Conservation (phyloP, 2,888 invertebrate genomes). For the Neuroscelio doddi region DNA sequence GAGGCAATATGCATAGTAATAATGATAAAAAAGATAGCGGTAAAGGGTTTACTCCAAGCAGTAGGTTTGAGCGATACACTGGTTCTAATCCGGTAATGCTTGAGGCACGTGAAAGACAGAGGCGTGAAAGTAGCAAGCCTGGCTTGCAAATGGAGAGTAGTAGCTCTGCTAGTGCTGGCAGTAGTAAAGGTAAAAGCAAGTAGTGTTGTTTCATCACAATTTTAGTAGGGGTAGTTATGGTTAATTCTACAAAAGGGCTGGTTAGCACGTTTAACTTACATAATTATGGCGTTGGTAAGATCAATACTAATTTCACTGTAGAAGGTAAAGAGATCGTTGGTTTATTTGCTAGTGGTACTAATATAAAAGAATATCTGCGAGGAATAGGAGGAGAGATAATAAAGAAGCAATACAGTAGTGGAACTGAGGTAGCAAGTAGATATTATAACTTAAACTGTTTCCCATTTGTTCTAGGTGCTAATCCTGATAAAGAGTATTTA, state of each 20-base stretch:
- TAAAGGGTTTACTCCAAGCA: too few relatives aligned
- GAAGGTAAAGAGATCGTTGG: constrained; percentile 7
- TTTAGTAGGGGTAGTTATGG: too few relatives aligned
- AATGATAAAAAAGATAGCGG: constrained; percentile 18
- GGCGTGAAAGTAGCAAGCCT: too few relatives aligned
- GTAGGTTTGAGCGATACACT: too few relatives aligned
- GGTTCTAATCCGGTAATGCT: too few relatives aligned
- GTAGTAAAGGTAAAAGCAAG: too few relatives aligned
- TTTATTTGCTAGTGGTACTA: constrained; percentile 9
- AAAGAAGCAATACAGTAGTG: constrained; percentile 1
- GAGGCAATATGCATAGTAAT: constrained; percentile 15
- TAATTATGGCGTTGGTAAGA: constrained; percentile 2
- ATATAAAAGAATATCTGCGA: constrained; percentile 3
- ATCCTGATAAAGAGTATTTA: background rate
- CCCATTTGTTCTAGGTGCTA: background rate
- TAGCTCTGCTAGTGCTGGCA: too few relatives aligned
- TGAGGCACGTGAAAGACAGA: too few relatives aligned
- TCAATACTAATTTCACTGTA: constrained; percentile 12
- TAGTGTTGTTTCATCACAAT: too few relatives aligned
- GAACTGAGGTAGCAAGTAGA: constrained; percentile 2
- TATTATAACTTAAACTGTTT: constrained; percentile 7
- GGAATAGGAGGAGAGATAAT: constrained; percentile 9
- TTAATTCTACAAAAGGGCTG: background rate
- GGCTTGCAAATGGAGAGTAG: too few relatives aligned
- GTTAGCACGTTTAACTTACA: constrained; percentile 8